These are phyloP conservation scores for Macquaria australasica DNA, from an alignment of 2,113 vertebrate genomes.

Conservation along the genomic window DNA sequence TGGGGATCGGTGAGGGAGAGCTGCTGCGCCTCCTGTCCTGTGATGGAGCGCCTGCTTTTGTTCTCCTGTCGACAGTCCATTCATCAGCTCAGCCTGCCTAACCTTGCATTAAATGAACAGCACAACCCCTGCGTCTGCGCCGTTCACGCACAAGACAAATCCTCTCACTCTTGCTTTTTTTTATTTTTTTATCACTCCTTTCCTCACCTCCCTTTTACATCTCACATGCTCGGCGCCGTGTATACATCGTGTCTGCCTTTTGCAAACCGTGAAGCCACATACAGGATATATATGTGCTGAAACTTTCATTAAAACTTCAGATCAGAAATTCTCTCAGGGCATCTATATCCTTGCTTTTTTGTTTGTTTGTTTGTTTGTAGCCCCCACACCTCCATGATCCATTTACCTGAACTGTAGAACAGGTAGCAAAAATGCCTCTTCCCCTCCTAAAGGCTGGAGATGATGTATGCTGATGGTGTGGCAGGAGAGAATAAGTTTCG, in stretches of 20 bases:
- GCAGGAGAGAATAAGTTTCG: slow-evolving; percentile 60
- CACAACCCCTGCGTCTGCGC: slow-evolving; percentile 86
- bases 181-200: slow-evolving; percentile 32
- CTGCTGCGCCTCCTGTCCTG: slow-evolving; percentile 66
- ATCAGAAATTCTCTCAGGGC: neutral
- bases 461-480: slow-evolving; percentile 57
- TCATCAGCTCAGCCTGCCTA: slow-evolving; percentile 90
- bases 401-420: slow-evolving; percentile 41
- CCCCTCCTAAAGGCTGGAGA: slow-evolving; percentile 19
- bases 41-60: slow-evolving; percentile 90
- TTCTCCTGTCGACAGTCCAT: slow-evolving; percentile 89
- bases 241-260: slow-evolving; percentile 7
- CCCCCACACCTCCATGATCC: neutral
- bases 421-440: slow-evolving; percentile 24
- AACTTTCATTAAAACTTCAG: slow-evolving; percentile 32
- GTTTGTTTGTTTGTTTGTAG: neutral
- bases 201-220: slow-evolving; percentile 27
- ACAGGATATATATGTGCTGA: neutral
- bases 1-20: slow-evolving; percentile 55
- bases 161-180: slow-evolving; percentile 53
- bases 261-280: neutral
- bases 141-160: slow-evolving; percentile 80
- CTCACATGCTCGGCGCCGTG: slow-evolving; percentile 7
- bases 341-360: neutral
- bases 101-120: slow-evolving; percentile 94